Percentiles rank a stretch among this genome's conserved stretches.
phyloP scores from a whole-genome alignment of 2,113 vertebrate genomes.

The Carassius auratus region DNA sequence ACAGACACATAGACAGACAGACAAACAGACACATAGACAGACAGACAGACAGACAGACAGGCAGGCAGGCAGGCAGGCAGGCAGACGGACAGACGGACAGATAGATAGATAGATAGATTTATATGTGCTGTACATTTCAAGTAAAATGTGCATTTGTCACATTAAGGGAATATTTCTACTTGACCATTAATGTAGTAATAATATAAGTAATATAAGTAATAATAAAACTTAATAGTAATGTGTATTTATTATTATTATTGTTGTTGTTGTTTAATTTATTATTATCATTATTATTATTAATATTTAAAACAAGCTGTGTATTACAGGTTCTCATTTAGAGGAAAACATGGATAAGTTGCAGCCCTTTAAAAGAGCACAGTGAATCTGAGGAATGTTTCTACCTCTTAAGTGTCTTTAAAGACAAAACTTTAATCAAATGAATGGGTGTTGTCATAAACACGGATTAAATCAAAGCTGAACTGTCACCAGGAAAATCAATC shows the following conservation, averaged over 20 bases:
- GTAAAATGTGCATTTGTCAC: not conserved
- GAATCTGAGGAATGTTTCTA: not conserved
- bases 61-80: too few species aligned
- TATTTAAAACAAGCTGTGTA: too few species aligned
- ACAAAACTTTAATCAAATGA: not conserved
- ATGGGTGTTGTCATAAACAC: constrained; percentile 9
- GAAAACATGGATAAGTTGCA: not conserved
- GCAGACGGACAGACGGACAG: too few species aligned
- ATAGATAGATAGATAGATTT: too few species aligned
- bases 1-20: too few species aligned
- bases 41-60: too few species aligned
- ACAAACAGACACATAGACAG: too few species aligned
- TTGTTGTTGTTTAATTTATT: too few species aligned
- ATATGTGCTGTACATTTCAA: too few species aligned
- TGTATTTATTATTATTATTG: too few species aligned
- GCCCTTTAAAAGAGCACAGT: not conserved
- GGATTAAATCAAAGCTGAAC: not conserved
- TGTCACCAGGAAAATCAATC: not conserved
- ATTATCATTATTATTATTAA: too few species aligned
- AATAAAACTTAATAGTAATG: too few species aligned
- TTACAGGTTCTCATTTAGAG: not conserved
- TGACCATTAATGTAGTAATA: not conserved
- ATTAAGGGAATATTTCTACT: not conserved
- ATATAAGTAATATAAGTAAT: not conserved
- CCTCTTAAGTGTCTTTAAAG: not conserved